These are phyloP conservation scores for Oligia latruncula DNA, from an alignment of 2,888 invertebrate genomes.

Conservation along the genomic window DNA sequence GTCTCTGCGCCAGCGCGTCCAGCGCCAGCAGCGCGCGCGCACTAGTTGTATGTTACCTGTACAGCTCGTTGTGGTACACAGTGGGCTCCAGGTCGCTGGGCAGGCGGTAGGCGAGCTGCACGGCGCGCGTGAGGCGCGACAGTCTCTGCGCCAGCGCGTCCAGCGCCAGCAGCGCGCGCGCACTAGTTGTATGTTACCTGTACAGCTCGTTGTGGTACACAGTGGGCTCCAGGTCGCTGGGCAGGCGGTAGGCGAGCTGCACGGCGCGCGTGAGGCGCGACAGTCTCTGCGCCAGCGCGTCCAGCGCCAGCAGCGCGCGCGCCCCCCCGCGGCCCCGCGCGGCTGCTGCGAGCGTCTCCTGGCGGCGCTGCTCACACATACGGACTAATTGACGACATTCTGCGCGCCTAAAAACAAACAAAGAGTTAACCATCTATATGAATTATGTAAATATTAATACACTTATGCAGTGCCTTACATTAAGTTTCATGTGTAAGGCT, in stretches of 20 bases:
- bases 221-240: conserved; percentile 93
- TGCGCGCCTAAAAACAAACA: conserved; percentile 89
- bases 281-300: conserved; percentile 86
- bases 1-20: conserved; percentile 82
- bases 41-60: conserved; percentile 21
- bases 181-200: conserved; percentile 15
- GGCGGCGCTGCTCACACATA: conserved; percentile 95
- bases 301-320: conserved; percentile 86
- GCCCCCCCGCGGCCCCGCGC: conserved; percentile 88
- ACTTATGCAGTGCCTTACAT: not conserved
- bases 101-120: conserved; percentile 92
- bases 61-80: conserved; percentile 93
- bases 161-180: too few relatives aligned
- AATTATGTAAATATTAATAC: not conserved
- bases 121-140: conserved; percentile 91
- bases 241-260: conserved; percentile 93
- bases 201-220: conserved; percentile 93
- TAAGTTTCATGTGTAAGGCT: too few relatives aligned
- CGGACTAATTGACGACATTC: conserved; percentile 95
- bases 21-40: too few relatives aligned
- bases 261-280: conserved; percentile 91
- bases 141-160: conserved; percentile 85
- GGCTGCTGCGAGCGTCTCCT: conserved; percentile 79
- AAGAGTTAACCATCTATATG: not conserved
- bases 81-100: conserved; percentile 94